Percentiles rank a stretch among this genome's conserved stretches.
phyloP scores from a whole-genome alignment of 37 sponge, comb jelly and placozoan genomes.

The Geodia barretti region DNA sequence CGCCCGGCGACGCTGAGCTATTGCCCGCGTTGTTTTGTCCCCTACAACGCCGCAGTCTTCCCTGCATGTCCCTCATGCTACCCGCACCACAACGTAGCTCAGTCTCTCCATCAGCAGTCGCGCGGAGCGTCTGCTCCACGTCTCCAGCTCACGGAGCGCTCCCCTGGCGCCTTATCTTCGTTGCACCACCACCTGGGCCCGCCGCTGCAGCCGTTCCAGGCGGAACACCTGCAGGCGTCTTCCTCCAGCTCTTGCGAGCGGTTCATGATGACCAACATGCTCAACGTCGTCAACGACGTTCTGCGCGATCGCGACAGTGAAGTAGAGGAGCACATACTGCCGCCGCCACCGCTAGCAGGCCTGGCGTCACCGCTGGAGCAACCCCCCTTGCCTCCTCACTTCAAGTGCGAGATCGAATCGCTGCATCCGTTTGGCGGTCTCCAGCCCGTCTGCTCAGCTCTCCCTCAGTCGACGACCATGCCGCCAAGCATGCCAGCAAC shows the following conservation, averaged over 20 bases:
- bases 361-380: not conserved
- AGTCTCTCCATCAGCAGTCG: not conserved
- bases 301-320: slow-evolving; percentile 6
- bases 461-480: not conserved
- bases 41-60: slow-evolving; percentile 8
- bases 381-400: not conserved
- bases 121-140: not conserved
- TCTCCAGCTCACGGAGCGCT: not conserved
- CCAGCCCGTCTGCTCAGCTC: not conserved
- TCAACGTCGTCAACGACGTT: slow-evolving; percentile 34
- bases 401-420: not conserved
- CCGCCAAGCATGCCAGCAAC: not conserved
- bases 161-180: no score
- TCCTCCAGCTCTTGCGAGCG: slow-evolving; percentile 9
- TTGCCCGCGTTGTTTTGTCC: slow-evolving; percentile 33
- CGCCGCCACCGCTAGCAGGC: not conserved
- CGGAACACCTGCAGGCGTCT: not conserved
- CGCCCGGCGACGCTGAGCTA: not conserved
- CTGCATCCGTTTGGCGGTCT: not conserved
- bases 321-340: not conserved
- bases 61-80: not conserved
- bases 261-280: slow-evolving; percentile 45
- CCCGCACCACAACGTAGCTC: not conserved
- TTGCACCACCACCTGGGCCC: no score
- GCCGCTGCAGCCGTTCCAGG: not conserved